Conservation (phyloP, 2,113 vertebrate genomes). For the Nycticebus coucang region DNA sequence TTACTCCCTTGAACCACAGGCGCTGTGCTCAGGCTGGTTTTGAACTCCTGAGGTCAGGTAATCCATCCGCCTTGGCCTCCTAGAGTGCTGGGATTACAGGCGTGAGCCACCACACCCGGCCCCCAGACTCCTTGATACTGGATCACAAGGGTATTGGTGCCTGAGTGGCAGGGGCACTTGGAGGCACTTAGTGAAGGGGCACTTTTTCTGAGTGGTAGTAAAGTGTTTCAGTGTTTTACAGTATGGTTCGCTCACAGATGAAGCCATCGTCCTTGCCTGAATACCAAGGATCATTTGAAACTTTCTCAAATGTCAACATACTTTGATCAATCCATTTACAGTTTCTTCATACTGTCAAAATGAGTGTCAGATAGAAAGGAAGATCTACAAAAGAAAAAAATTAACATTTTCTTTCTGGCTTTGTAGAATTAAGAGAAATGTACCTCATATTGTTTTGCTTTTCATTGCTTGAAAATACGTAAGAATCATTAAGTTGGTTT, state of each 20-base stretch:
- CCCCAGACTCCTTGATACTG: background rate
- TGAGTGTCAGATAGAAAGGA: slow-evolving; percentile 46
- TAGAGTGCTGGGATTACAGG: too few species aligned
- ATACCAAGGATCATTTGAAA: background rate
- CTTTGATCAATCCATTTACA: slow-evolving; percentile 1
- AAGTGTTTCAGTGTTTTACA: background rate
- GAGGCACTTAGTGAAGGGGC: background rate
- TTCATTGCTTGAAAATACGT: background rate
- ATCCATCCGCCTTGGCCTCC: too few species aligned
- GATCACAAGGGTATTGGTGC: background rate
- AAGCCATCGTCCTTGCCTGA: slow-evolving; percentile 1
- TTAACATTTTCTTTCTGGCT: background rate
- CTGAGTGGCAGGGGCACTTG: background rate
- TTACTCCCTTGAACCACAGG: too few species aligned
- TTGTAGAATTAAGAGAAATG: slow-evolving; percentile 16
- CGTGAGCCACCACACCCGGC: too few species aligned
- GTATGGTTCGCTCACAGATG: background rate
- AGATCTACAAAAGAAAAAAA: slow-evolving; percentile 1
- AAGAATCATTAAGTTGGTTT: background rate
- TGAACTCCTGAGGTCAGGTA: too few species aligned
- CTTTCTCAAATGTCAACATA: background rate
- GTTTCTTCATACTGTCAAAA: slow-evolving; percentile 50
- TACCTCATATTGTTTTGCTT: background rate
- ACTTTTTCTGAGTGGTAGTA: background rate
- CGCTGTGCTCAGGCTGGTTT: too few species aligned